Conservation (phyloP, 2,797 vertebrate species). For the Spatula clypeata region DNA sequence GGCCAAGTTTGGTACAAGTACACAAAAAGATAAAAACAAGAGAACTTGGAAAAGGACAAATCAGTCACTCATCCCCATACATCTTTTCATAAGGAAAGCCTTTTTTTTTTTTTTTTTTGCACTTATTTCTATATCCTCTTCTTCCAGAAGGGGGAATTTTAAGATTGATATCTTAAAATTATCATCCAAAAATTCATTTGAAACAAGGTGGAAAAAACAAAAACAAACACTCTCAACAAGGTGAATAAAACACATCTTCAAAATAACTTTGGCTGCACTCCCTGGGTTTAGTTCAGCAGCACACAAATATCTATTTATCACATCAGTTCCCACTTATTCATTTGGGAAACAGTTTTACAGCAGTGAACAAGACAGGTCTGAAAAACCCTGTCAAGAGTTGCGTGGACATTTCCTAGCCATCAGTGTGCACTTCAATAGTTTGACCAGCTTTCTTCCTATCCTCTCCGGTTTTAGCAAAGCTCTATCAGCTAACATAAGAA, state of each 20-base stretch:
- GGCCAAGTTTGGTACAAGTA: neutral
- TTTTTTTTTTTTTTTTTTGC: no score
- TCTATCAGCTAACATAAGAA: neutral
- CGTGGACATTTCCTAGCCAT: neutral
- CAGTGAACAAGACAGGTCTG: neutral
- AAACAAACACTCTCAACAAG: neutral
- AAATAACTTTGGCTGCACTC: constrained; percentile 13
- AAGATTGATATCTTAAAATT: neutral
- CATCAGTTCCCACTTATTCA: neutral
- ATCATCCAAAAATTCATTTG: neutral
- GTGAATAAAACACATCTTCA: neutral
- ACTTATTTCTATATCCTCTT: neutral
- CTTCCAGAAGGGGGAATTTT: neutral
- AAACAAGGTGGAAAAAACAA: neutral
- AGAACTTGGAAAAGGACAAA: neutral
- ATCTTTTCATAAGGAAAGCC: neutral
- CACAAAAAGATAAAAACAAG: neutral
- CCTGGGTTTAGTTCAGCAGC: neutral
- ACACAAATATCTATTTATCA: neutral
- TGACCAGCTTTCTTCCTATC: neutral
- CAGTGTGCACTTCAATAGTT: neutral
- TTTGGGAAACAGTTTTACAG: neutral
- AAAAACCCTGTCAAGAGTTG: neutral
- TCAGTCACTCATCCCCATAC: neutral
- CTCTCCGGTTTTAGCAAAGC: neutral